phyloP scores from a whole-genome alignment of 2,113 vertebrate species.

The Cygnus buccinator region DNA sequence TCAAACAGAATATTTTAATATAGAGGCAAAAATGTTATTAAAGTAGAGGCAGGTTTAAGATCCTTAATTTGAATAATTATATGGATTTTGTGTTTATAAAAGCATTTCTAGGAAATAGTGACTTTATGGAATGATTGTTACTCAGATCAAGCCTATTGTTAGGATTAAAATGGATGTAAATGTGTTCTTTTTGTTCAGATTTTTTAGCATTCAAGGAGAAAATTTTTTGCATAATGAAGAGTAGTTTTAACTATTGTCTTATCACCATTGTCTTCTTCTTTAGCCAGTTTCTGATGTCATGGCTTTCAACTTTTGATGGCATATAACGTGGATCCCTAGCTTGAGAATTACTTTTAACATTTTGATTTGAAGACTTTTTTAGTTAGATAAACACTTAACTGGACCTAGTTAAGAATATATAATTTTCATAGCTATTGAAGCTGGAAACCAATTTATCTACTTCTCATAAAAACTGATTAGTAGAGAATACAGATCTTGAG shows the following conservation, averaged over 20 bases:
- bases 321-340: neutral
- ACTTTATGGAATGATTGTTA: neutral
- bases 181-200: constrained; percentile 27
- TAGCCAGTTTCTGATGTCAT: neutral
- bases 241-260: constrained; percentile 49
- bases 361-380: neutral
- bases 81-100: neutral
- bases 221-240: constrained; percentile 4
- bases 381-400: neutral
- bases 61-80: constrained; percentile 17
- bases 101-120: neutral
- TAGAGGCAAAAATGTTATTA: neutral
- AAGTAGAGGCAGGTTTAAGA: neutral
- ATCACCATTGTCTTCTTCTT: neutral
- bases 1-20: neutral
- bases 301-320: neutral
- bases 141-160: constrained; percentile 13
- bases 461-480: neutral
- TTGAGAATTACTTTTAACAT: neutral
- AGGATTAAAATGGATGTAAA: neutral
- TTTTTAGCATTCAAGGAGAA: constrained; percentile 1
- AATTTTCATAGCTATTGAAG: neutral
- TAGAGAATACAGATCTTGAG: neutral
- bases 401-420: neutral
- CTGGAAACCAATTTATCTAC: neutral